Evolutionary conservation across 64 coral and sea anemone species (phyloP).

Genomic region (Hydrozoanthus tunicans): DNA sequence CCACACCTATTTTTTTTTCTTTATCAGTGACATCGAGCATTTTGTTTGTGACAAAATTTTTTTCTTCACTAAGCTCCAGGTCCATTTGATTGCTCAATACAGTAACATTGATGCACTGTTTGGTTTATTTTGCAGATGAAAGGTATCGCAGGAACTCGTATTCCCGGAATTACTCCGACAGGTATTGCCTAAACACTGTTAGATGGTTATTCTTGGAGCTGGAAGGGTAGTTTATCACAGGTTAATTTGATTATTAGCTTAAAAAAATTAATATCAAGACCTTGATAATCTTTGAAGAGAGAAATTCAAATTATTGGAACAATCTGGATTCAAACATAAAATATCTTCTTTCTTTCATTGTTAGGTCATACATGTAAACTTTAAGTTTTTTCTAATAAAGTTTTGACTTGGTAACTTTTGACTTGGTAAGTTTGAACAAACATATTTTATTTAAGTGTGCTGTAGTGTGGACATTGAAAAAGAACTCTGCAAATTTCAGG

Average conservation of each 20-base stretch:
- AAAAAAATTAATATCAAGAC: neutral
- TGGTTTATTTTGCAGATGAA: conserved; percentile 8
- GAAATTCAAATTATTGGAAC: too few species aligned
- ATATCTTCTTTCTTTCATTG: too few species aligned
- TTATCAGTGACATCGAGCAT: too few species aligned
- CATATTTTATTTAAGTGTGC: neutral
- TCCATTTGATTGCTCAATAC: too few species aligned
- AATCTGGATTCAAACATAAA: too few species aligned
- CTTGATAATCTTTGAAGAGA: too few species aligned
- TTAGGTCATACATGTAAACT: too few species aligned
- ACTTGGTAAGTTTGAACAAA: neutral
- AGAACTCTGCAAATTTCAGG: neutral
- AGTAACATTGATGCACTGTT: neutral
- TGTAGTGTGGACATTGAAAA: neutral
- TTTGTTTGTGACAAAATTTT: neutral
- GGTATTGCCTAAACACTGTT: neutral
- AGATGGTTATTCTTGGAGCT: neutral
- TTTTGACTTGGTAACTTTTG: neutral
- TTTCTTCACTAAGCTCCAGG: neutral
- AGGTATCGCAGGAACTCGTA: conserved; percentile 26
- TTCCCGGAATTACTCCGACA: conserved; percentile 24
- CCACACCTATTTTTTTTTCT: too few species aligned
- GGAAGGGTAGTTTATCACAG: neutral
- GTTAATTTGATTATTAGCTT: neutral
- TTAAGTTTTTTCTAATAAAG: too few species aligned